Evolutionary conservation across 1,140 invertebrate genomes (phyloP), one percentile per base, ranked within the genome.

Genomic region (Lethocerus indicus): DNA sequence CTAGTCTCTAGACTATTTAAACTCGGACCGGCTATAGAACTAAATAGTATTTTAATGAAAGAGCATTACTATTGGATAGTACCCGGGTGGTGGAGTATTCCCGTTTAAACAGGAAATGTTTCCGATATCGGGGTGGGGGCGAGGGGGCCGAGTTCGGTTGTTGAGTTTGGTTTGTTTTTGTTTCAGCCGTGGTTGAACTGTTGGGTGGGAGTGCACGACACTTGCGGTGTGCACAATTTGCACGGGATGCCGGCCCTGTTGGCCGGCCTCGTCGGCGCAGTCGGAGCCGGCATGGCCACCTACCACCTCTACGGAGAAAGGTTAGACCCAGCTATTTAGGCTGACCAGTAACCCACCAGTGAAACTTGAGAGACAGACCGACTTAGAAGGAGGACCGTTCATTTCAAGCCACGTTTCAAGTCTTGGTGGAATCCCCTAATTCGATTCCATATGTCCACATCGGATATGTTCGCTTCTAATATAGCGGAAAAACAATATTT

Each of bases 201-300:
- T 29, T 75, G 71, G 41, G 60, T 86, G 3, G 73, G 78, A 42
- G 66, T 96, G 35, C 80, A 88, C 59, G 92, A 96, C 63, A 95
- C 91, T 1, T 96, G 91, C 62, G 93, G 93, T 2, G 89, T 96
- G 0, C 78, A 96, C 67, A 96, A 96, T 67, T 73, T 97, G 9
- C 92, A 97, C 60, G 93, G 92, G 0, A 88, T 96, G 81, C 92
- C 93, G 0, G 91, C 86, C 14, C 61, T 96, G 2, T 65, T 91
- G 16, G 88, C 84, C 3, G 90, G 78, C 35, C 60, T 95, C 29
- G 73, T 83, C 24, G 81, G 86, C 1, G 76, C 78, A 1, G 59
- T 92, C 14, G 78, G 83, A 59, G 83, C 88, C 7, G 72, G 70
- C 7, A 54, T 87, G 6, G 88, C 85, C 24, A 24, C 50, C 9